These are phyloP conservation scores for Chrysolina oricalcia DNA, from an alignment of 2,888 invertebrate genomes.

Conservation along the genomic window DNA sequence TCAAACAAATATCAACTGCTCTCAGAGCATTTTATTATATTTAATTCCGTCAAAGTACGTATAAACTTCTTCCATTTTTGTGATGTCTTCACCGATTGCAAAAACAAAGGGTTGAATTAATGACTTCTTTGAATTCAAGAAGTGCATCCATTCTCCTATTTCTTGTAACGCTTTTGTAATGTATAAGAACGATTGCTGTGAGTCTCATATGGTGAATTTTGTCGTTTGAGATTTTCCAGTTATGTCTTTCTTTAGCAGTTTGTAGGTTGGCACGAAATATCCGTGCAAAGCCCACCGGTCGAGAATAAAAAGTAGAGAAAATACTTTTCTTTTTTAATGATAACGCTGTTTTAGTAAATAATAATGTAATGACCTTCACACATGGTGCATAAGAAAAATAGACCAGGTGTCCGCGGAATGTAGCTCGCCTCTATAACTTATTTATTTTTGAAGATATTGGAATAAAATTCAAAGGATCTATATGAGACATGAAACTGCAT, in stretches of 20 bases:
- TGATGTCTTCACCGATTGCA: slow-evolving; percentile 38
- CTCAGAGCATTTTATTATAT: slow-evolving; percentile 24
- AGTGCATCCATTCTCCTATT: slow-evolving; percentile 29
- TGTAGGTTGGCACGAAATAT: slow-evolving; percentile 43
- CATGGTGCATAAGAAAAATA: no score
- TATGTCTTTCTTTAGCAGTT: slow-evolving; percentile 33
- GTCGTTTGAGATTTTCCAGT: slow-evolving; percentile 37
- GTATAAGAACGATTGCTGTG: slow-evolving; percentile 44
- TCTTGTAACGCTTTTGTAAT: slow-evolving; percentile 19
- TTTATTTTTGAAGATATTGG: no score
- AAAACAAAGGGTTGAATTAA: no score
- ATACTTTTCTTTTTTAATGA: no score
- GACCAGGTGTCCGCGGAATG: no score
- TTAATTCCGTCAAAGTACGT: slow-evolving; percentile 35
- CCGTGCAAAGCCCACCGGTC: slow-evolving; percentile 46
- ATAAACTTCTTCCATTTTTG: slow-evolving; percentile 30
- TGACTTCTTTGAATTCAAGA: background rate
- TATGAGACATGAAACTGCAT: no score
- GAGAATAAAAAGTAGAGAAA: no score
- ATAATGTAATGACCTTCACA: no score
- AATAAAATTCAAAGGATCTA: no score
- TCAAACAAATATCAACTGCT: no score
- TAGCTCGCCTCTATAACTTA: no score
- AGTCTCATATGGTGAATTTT: slow-evolving; percentile 45
- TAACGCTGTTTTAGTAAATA: no score